Evolutionary conservation across 1,140 invertebrate species (phyloP).

Genomic region (Drosophila tani): DNA sequence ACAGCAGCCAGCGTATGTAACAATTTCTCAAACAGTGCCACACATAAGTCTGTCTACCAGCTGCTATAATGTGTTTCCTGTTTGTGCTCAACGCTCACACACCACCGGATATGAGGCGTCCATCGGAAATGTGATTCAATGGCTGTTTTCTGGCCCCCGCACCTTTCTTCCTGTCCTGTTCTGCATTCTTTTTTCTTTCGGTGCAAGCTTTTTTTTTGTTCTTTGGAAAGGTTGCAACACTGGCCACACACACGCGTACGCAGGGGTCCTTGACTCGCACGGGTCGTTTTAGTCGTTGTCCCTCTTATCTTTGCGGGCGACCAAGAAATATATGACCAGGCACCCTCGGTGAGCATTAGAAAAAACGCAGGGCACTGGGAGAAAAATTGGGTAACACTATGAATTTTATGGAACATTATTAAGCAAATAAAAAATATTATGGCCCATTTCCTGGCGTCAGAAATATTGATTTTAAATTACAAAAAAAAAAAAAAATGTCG

Average conservation of each 20-base stretch:
- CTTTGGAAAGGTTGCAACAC: slow-evolving; percentile 71
- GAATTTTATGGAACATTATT: neutral
- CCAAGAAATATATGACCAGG: slow-evolving; percentile 72
- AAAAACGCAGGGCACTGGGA: slow-evolving; percentile 9
- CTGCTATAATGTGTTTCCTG: slow-evolving; percentile 83
- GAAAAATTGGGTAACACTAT: neutral
- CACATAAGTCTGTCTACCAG: slow-evolving; percentile 82
- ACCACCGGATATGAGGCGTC: slow-evolving; percentile 74
- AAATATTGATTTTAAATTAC: neutral
- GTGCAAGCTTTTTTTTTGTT: slow-evolving; percentile 26
- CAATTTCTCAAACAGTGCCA: slow-evolving; percentile 82
- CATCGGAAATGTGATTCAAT: slow-evolving; percentile 54
- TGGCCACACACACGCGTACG: slow-evolving; percentile 29
- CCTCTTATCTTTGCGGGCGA: slow-evolving; percentile 72
- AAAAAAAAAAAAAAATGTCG: too few species aligned
- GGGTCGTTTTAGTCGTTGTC: slow-evolving; percentile 36
- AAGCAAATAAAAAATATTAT: too few species aligned
- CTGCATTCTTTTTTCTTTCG: slow-evolving; percentile 8
- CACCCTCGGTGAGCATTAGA: slow-evolving; percentile 67
- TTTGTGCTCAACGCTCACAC: slow-evolving; percentile 79
- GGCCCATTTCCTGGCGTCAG: neutral
- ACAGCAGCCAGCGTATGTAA: slow-evolving; percentile 65
- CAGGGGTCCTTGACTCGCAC: slow-evolving; percentile 46
- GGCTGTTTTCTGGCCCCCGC: slow-evolving; percentile 38
- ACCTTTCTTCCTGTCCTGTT: slow-evolving; percentile 7